Evolutionary conservation across 1,140 invertebrate species (phyloP), one percentile per base, ranked within the genome.

Genomic region (Pygmarrhopalites habei): DNA sequence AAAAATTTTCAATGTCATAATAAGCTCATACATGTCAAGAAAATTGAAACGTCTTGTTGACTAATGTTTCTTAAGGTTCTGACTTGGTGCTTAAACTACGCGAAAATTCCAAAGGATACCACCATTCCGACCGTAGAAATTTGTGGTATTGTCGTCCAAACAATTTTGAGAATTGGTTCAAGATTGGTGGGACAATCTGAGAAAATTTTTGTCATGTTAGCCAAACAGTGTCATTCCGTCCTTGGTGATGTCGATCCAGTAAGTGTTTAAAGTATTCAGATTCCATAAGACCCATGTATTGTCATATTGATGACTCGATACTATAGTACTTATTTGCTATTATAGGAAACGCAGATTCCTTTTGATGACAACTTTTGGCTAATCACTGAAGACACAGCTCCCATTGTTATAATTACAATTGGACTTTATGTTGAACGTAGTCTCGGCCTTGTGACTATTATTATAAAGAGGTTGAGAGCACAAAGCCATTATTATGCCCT

Each of bases 311-410:
- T n/a, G n/a, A n/a, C n/a, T n/a, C n/a, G n/a, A n/a, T n/a, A n/a
- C n/a, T n/a, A n/a, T n/a, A n/a, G n/a, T 23, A 28, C 15, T 55
- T 23, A 55, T 55, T 55, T 10, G 52, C 25, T 55, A 5, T 19
- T 23, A 55, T 55, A 23, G 12, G 19, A 55, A 55, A 53, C 3
- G 26, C 23, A 12, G 41, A 43, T 10, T 25, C 17, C 12, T 19
- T 35, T 57, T 57, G 23, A 47, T 47, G 14, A 26, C 29, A 21
- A 17, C 23, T n/a, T n/a, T n/a, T 65, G 63, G 63, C 29, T 65
- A 19, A 29, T 65, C 1, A 44, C 12, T 17, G 17, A 29, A 29
- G 39, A 59, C 2, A 65, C 63, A n/a, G 63, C 46, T 5, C n/a
- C 46, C 28, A 26, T 23, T 5, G 26, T 60, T 19, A 28, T 65